phyloP scores from a whole-genome alignment of 2,888 invertebrate species.

The Eupithecia insigniata region DNA sequence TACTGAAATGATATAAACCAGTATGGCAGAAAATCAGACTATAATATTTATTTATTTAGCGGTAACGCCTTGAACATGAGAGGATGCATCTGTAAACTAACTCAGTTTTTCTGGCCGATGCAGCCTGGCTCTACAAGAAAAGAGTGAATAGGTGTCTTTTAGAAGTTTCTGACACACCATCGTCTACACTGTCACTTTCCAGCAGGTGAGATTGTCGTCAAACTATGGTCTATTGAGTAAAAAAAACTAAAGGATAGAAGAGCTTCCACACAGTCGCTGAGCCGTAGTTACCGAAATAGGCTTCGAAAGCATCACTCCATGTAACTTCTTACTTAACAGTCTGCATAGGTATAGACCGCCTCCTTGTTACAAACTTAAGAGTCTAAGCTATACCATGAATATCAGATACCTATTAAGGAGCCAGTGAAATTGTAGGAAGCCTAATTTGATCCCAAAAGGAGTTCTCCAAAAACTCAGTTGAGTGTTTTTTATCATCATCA shows the following conservation, averaged over 20 bases:
- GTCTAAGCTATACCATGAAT: neutral
- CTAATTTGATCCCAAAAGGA: neutral
- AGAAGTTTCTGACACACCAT: too few species aligned
- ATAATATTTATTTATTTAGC: neutral
- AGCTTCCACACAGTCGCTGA: neutral
- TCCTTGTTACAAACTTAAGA: neutral
- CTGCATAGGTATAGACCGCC: neutral
- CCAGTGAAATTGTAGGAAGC: neutral
- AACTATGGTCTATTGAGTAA: too few species aligned
- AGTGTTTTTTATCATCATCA: neutral
- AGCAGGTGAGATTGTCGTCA: too few species aligned
- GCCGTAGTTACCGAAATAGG: neutral
- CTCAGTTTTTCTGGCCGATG: too few species aligned
- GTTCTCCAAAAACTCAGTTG: neutral
- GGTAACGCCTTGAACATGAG: neutral
- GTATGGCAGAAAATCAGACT: neutral
- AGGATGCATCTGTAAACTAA: neutral
- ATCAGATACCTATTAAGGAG: neutral
- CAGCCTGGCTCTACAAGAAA: too few species aligned
- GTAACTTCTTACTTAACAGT: neutral
- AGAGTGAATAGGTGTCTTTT: too few species aligned
- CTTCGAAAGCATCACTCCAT: neutral
- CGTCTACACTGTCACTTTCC: too few species aligned
- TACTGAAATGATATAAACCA: constrained; percentile 26
- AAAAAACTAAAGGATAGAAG: neutral